Evolutionary conservation across 2,113 vertebrate genomes (phyloP).

Genomic region (Eurystomus gularis): DNA sequence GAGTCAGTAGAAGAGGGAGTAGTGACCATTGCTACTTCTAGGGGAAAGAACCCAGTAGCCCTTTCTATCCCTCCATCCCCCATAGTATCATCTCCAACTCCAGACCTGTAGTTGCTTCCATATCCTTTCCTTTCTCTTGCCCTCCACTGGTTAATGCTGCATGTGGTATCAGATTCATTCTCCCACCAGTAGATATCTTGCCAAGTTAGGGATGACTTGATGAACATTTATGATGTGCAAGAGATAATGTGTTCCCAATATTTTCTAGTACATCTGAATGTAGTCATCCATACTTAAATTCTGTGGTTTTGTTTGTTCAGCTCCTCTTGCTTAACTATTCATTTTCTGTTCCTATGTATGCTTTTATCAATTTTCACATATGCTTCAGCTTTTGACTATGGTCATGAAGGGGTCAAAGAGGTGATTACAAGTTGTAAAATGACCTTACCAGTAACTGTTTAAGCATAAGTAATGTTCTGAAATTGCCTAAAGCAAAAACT

Average conservation of each 20-base stretch:
- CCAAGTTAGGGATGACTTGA: not conserved
- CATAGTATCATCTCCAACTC: not conserved
- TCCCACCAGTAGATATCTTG: not conserved
- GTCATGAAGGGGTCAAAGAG: slow-evolving; percentile 83
- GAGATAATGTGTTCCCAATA: not conserved
- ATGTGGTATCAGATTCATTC: not conserved
- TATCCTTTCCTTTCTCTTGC: not conserved
- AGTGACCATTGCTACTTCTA: not conserved
- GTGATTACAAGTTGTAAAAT: slow-evolving; percentile 94
- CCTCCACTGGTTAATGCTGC: not conserved
- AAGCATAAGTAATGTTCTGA: slow-evolving; percentile 91
- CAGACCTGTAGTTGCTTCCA: not conserved
- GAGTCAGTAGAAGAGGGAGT: not conserved
- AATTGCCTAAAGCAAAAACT: slow-evolving; percentile 88
- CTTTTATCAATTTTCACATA: not conserved
- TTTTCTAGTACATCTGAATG: not conserved
- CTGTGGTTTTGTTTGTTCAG: not conserved
- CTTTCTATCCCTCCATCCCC: not conserved
- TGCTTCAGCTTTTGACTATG: slow-evolving; percentile 64
- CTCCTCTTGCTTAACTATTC: not conserved
- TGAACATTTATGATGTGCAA: not conserved
- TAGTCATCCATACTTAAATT: not conserved
- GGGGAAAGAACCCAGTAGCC: not conserved
- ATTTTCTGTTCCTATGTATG: not conserved
- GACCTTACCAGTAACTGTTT: slow-evolving; percentile 87